phyloP scores from a whole-genome alignment of 1,140 invertebrate species.

The Eciton burchellii region DNA sequence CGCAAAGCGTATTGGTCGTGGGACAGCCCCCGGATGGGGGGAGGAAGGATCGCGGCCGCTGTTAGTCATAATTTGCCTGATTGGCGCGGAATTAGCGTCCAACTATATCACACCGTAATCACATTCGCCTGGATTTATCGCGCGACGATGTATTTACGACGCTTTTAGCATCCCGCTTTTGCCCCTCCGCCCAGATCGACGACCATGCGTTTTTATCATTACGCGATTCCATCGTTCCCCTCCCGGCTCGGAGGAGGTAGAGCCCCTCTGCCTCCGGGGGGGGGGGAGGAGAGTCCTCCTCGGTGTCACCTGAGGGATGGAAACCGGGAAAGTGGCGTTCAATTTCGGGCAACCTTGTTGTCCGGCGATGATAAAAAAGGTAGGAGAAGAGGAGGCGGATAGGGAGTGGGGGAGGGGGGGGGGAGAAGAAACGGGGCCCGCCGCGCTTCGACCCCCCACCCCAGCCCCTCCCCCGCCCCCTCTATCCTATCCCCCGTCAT shows the following conservation, averaged over 20 bases:
- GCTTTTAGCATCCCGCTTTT: slow-evolving; percentile 45
- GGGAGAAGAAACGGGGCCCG: background rate
- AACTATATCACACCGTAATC: slow-evolving; percentile 51
- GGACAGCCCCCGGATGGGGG: too few relatives aligned
- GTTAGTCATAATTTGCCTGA: slow-evolving; percentile 56
- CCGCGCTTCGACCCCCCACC: slow-evolving; percentile 35
- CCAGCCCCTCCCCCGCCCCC: too few relatives aligned
- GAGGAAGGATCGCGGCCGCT: background rate
- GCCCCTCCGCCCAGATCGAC: slow-evolving; percentile 1
- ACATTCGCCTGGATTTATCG: slow-evolving; percentile 42
- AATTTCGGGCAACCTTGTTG: slow-evolving; percentile 38
- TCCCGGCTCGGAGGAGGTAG: slow-evolving; percentile 13
- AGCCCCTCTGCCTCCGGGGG: too few relatives aligned
- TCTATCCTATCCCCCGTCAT: too few relatives aligned
- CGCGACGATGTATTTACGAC: slow-evolving; percentile 57
- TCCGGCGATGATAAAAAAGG: slow-evolving; percentile 63
- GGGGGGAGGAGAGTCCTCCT: too few relatives aligned
- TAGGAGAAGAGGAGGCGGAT: background rate
- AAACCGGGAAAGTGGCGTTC: slow-evolving; percentile 18
- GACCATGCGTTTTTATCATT: slow-evolving; percentile 56
- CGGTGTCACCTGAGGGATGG: slow-evolving; percentile 9
- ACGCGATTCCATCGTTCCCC: background rate
- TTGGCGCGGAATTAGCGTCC: slow-evolving; percentile 54
- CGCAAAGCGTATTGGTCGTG: background rate
- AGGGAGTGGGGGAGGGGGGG: background rate